These are phyloP conservation scores for Rhopalosiphum maidis DNA, from an alignment of 1,140 invertebrate species.

Conservation along the genomic window DNA sequence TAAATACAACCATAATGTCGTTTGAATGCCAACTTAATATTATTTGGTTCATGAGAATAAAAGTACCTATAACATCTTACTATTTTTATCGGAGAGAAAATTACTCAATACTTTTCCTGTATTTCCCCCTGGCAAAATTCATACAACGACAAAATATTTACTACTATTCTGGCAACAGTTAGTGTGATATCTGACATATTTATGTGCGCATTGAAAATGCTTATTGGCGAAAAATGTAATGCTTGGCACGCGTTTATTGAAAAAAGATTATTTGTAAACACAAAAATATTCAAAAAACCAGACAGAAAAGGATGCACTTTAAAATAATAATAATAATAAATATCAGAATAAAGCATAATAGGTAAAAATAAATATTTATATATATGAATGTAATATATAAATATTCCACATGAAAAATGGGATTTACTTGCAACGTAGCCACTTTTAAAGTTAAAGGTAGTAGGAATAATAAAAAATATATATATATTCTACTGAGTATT, in stretches of 20 bases:
- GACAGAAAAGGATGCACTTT: background rate
- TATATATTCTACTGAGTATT: too few relatives aligned
- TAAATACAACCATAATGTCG: background rate
- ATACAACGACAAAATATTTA: slow-evolving; percentile 11
- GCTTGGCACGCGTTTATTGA: slow-evolving; percentile 32
- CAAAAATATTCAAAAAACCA: background rate
- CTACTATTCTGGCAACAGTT: slow-evolving; percentile 22
- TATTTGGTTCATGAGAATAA: background rate
- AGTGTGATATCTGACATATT: background rate
- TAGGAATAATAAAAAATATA: too few relatives aligned
- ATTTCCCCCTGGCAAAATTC: background rate
- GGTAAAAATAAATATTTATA: background rate
- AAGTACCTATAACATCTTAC: background rate
- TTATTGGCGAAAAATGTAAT: slow-evolving; percentile 17
- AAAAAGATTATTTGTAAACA: background rate
- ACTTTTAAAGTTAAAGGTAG: too few relatives aligned
- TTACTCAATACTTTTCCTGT: background rate
- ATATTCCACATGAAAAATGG: background rate
- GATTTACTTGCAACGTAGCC: too few relatives aligned
- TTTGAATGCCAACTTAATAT: background rate
- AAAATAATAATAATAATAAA: background rate
- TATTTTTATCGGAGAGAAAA: slow-evolving; percentile 1
- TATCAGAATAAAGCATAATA: background rate
- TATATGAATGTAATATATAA: background rate
- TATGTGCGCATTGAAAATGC: slow-evolving; percentile 7